These are phyloP conservation scores for Cylindroiulus punctatus DNA, from an alignment of 2,888 invertebrate species.

Conservation along the genomic window DNA sequence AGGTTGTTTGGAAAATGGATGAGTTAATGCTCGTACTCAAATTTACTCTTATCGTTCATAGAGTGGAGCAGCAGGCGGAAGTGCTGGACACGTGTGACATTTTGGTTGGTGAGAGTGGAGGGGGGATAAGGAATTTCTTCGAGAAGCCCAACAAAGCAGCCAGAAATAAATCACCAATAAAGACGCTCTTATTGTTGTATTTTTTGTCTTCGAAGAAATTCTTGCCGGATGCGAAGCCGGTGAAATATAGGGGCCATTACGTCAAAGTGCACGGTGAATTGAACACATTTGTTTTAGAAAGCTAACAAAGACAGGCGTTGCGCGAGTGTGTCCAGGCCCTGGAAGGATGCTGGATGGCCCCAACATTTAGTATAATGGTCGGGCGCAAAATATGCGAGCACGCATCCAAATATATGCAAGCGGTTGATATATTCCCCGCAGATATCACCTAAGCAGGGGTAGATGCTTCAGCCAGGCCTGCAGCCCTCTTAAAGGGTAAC, in stretches of 20 bases:
- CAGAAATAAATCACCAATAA: constrained; percentile 45
- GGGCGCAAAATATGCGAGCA: background rate
- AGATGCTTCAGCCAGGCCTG: background rate
- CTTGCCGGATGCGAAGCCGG: constrained; percentile 28
- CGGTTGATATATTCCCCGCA: background rate
- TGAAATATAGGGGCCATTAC: constrained; percentile 45
- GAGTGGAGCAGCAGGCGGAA: background rate
- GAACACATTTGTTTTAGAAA: constrained; percentile 45
- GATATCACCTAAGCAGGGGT: background rate
- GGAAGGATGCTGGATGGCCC: background rate
- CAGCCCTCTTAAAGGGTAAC: constrained; percentile 14
- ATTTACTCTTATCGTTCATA: background rate
- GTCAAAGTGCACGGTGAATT: constrained; percentile 47
- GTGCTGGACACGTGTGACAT: background rate
- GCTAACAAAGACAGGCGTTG: constrained; percentile 41
- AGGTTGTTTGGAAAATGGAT: background rate
- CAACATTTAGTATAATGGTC: constrained; percentile 1
- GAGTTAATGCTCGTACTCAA: constrained; percentile 12
- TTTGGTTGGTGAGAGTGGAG: background rate
- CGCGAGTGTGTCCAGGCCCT: background rate
- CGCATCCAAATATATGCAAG: background rate
- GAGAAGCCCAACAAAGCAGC: constrained; percentile 3
- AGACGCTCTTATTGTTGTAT: constrained; percentile 22
- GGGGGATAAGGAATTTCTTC: background rate
- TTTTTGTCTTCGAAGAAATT: constrained; percentile 37